Evolutionary conservation across 2,888 invertebrate species (phyloP).

Genomic region (Aphodius granarius): DNA sequence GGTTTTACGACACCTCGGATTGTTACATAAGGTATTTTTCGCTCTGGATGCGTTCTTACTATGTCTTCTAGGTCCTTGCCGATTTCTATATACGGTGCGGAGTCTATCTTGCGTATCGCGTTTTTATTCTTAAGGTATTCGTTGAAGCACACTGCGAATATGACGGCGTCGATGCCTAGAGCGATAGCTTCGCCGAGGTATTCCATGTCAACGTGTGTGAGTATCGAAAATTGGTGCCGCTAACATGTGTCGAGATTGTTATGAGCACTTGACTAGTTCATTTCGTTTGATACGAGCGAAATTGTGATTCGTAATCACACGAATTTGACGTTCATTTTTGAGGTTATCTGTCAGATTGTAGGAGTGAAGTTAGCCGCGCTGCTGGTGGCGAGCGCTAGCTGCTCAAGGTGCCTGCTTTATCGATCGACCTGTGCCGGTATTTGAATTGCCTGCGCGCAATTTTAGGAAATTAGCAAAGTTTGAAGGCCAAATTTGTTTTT

Average conservation of each 20-base stretch:
- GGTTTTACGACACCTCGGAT: conserved; percentile 76
- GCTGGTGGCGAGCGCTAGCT: too few relatives aligned
- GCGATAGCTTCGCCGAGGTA: conserved; percentile 75
- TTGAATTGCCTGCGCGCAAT: not conserved
- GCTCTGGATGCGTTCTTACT: conserved; percentile 63
- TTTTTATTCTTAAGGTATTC: conserved; percentile 76
- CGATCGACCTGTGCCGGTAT: not conserved
- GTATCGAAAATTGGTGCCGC: not conserved
- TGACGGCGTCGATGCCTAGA: conserved; percentile 73
- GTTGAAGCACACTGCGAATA: conserved; percentile 72
- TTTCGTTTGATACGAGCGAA: not conserved
- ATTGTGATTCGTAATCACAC: not conserved
- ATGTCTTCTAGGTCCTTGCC: conserved; percentile 64
- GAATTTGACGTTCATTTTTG: not conserved
- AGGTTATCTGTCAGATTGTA: not conserved
- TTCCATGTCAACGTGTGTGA: conserved; percentile 60
- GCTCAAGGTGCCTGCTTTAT: not conserved
- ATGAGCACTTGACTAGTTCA: not conserved
- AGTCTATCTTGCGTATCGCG: conserved; percentile 69
- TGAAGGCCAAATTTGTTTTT: too few relatives aligned
- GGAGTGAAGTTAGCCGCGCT: not conserved
- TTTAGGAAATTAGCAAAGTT: not conserved
- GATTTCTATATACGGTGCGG: conserved; percentile 70
- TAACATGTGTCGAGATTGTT: not conserved
- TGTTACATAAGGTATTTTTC: conserved; percentile 73